Conservation (phyloP, 2,888 invertebrate species). For the Odontocolon sp. region DNA sequence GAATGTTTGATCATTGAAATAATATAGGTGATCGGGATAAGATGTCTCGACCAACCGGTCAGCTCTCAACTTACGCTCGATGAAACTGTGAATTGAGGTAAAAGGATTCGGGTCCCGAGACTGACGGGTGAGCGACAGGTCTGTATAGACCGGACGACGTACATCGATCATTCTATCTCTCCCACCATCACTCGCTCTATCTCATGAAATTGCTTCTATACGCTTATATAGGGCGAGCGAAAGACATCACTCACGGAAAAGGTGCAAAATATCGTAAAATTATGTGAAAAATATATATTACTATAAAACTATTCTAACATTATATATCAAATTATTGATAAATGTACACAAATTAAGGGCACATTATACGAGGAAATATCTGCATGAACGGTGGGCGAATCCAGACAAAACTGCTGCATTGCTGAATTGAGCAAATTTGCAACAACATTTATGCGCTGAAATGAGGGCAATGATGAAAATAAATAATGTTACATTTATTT, state of each 20-base stretch:
- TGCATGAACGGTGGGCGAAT: no score
- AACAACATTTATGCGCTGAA: no score
- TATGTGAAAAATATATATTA: no score
- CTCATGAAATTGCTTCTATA: conserved; percentile 66
- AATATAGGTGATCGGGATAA: not conserved
- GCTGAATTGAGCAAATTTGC: no score
- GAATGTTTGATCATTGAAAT: not conserved
- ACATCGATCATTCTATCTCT: conserved; percentile 68
- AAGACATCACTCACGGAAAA: not conserved
- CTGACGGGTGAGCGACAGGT: conserved; percentile 64
- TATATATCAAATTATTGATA: no score
- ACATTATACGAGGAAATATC: no score
- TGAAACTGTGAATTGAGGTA: conserved; percentile 53
- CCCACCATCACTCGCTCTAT: not conserved
- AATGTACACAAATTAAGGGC: no score
- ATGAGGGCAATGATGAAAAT: no score
- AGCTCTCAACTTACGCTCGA: conserved; percentile 44
- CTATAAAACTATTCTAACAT: no score
- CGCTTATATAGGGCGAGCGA: not conserved
- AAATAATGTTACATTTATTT: no score
- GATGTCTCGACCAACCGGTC: conserved; percentile 46
- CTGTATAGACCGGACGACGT: conserved; percentile 64
- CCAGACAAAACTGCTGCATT: no score
- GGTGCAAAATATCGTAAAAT: no score
- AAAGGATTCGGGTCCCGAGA: conserved; percentile 43